Conservation (phyloP, 2,888 invertebrate genomes). For the Geotrupes spiniger region DNA sequence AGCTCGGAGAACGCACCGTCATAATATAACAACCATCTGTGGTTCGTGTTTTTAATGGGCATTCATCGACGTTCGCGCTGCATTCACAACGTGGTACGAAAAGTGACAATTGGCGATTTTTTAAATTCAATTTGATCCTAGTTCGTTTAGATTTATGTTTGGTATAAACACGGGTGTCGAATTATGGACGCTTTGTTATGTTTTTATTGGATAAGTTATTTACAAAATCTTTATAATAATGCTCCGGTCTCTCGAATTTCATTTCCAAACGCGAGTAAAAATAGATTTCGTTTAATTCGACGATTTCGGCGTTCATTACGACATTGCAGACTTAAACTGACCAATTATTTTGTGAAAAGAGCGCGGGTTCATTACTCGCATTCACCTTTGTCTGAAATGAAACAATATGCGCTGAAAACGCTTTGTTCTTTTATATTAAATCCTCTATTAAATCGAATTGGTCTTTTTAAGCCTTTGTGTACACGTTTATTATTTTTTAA, state of each 20-base stretch:
- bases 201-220: neutral
- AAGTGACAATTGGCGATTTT: constrained; percentile 31
- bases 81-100: constrained; percentile 21
- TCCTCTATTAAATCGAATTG: neutral
- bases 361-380: neutral
- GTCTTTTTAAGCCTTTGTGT: neutral
- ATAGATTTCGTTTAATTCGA: too few relatives aligned
- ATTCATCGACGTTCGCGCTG: constrained; percentile 26
- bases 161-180: constrained; percentile 17
- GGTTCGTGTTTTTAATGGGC: constrained; percentile 16
- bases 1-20: too few relatives aligned
- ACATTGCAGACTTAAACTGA: neutral
- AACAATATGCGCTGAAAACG: neutral
- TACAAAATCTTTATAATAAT: too few relatives aligned
- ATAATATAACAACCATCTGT: too few relatives aligned
- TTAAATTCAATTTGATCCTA: constrained; percentile 16
- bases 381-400: neutral
- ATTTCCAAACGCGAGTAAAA: too few relatives aligned
- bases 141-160: constrained; percentile 19
- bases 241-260: too few relatives aligned
- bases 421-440: constrained; percentile 5
- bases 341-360: constrained; percentile 10
- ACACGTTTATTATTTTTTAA: too few relatives aligned
- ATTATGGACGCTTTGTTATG: constrained; percentile 8
- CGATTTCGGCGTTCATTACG: too few relatives aligned